These are phyloP conservation scores for Equus przewalskii DNA, from an alignment of 2,113 vertebrate genomes.

Conservation along the genomic window DNA sequence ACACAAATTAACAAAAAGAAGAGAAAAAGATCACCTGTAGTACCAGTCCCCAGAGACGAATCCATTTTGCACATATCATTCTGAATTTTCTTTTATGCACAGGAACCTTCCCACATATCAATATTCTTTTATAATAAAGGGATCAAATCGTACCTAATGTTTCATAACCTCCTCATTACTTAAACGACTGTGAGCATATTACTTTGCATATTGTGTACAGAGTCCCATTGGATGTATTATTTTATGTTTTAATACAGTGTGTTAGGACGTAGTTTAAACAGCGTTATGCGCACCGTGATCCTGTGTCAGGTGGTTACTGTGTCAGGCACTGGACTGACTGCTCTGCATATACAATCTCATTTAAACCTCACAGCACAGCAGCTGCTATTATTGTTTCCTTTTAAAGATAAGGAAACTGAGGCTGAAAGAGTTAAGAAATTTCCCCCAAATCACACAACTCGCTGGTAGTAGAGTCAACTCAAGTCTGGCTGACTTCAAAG, in stretches of 20 bases:
- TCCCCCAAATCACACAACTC: background rate
- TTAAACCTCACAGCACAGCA: background rate
- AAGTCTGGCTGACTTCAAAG: background rate
- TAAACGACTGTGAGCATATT: slow-evolving; percentile 16
- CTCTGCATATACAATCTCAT: background rate
- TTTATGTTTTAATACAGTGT: background rate
- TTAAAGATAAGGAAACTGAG: slow-evolving; percentile 28
- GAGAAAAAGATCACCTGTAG: background rate
- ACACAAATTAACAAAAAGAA: background rate
- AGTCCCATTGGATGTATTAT: background rate
- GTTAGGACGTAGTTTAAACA: background rate
- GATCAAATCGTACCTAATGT: background rate
- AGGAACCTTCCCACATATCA: background rate
- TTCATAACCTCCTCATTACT: background rate
- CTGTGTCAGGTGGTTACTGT: background rate
- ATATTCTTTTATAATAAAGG: background rate
- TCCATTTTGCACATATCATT: background rate
- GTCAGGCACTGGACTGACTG: background rate
- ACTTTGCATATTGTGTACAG: background rate
- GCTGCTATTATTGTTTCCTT: background rate
- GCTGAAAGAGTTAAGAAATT: background rate
- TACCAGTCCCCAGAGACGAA: background rate
- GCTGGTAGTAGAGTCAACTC: background rate
- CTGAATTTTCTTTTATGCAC: background rate
- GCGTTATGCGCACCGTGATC: background rate